Conservation (phyloP, 1,140 invertebrate species). For the Aphis gossypii region DNA sequence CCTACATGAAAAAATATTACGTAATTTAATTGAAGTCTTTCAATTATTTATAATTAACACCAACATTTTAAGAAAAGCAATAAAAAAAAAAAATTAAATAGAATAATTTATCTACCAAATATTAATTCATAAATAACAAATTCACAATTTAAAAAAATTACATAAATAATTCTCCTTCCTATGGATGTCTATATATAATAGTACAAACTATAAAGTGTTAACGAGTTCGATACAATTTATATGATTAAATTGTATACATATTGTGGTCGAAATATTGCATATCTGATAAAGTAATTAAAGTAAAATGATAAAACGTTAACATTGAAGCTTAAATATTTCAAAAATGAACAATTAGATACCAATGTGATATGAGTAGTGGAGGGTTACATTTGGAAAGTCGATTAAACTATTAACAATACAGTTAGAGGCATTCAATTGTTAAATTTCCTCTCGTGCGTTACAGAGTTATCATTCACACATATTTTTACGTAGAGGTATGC, state of each 20-base stretch:
- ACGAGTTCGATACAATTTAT: background rate
- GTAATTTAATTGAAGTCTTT: background rate
- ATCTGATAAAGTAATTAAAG: background rate
- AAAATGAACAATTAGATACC: background rate
- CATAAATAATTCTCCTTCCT: background rate
- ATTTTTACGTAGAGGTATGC: background rate
- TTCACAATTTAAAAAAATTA: background rate
- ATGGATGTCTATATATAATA: background rate
- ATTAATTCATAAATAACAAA: background rate
- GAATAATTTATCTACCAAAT: too few species aligned
- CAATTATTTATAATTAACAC: background rate
- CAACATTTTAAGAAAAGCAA: background rate
- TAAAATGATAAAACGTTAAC: background rate
- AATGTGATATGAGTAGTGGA: background rate
- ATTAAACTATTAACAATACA: background rate
- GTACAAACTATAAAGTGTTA: background rate
- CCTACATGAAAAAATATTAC: background rate
- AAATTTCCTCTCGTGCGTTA: background rate
- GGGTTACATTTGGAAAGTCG: background rate
- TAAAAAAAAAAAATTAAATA: background rate
- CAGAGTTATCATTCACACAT: background rate
- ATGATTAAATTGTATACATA: background rate
- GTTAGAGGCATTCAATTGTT: slow-evolving; percentile 9
- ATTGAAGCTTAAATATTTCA: background rate
- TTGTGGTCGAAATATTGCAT: background rate